Evolutionary conservation across 2,797 vertebrate species (phyloP), one percentile per base, ranked within the genome.

Genomic region (Columba guinea): DNA sequence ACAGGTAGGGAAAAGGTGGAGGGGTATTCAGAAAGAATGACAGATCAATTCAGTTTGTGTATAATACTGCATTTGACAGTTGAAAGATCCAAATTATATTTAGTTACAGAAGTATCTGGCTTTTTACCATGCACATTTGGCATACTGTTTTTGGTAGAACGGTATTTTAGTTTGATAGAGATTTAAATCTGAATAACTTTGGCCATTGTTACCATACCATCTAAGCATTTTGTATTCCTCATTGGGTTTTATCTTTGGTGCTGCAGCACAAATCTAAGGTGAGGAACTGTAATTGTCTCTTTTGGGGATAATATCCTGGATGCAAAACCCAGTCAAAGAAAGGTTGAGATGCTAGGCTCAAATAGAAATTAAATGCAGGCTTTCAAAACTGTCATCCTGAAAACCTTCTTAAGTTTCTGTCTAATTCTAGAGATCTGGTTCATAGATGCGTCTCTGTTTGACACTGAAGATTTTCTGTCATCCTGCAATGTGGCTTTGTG

Each of bases 61-160:
- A 15, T 56, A 39, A n/a, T 44, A 48, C 56, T 78, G 17, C 70
- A 49, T 81, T 79, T 84, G 60, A 28, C 18, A 48, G 46, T 75
- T 69, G 20, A 67, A 77, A 52, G 62, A 55, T 46, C n/a, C 35
- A 48, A 49, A 22, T n/a, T 73, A 3, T 41, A 48, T 65, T 13
- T 78, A 44, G n/a, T 93, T 93, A 58, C 22, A 26, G n/a, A 79
- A 51, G 11, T 71, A 5, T 80, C 15, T 79, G 41, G 13, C 5
- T 94, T 95, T 94, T 96, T 89, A 34, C 37, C 73, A 18, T 91
- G 34, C 21, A 78, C 26, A 5, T 60, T 91, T 83, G 74, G 26
- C 20, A 28, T 46, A 28, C 5, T 15, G 12, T 58, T 64, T 82
- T 83, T 65, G 39, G 46, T 62, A 74, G 37, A 88, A 59, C 16